A percentile compares a stretch with the other conserved stretches of the same genome.
Conservation (phyloP, 2,113 vertebrate genomes). For the Carassius auratus region DNA sequence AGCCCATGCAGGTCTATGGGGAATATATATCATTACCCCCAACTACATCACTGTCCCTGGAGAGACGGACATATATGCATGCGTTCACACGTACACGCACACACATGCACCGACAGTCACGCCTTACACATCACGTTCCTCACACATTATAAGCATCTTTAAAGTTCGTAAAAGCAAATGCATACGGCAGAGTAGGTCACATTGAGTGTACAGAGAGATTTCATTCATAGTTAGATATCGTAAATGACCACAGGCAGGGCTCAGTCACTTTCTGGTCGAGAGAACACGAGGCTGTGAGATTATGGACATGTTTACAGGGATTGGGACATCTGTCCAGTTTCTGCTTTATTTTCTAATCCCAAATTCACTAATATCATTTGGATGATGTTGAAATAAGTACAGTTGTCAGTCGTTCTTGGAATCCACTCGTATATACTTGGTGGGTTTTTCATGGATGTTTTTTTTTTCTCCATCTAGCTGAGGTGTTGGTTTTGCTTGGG, state of each 20-base stretch:
- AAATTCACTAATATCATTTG: neutral
- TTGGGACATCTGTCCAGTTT: slow-evolving; percentile 43
- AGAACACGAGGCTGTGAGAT: slow-evolving; percentile 64
- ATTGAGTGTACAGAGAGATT: slow-evolving; percentile 42
- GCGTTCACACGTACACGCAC: slow-evolving; percentile 29
- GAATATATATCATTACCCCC: slow-evolving; percentile 46
- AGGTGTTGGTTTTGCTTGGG: slow-evolving; percentile 60
- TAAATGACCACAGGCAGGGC: slow-evolving; percentile 46
- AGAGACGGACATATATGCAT: slow-evolving; percentile 54
- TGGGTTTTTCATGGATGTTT: slow-evolving; percentile 13
- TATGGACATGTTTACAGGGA: slow-evolving; percentile 36
- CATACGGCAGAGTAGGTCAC: slow-evolving; percentile 52
- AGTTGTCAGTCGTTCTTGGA: slow-evolving; percentile 18
- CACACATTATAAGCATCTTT: slow-evolving; percentile 52
- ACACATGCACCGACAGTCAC: slow-evolving; percentile 64
- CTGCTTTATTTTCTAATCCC: neutral
- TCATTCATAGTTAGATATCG: slow-evolving; percentile 46
- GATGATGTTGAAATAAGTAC: neutral
- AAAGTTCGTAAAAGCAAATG: slow-evolving; percentile 62
- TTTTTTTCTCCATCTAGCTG: slow-evolving; percentile 41
- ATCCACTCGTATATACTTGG: slow-evolving; percentile 16
- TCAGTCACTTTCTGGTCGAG: neutral
- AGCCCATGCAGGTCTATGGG: slow-evolving; percentile 62
- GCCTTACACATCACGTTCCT: slow-evolving; percentile 47
- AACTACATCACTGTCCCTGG: slow-evolving; percentile 26